Percentiles rank a stretch among this genome's conserved stretches.
Evolutionary conservation across 2,113 vertebrate species (phyloP).

Genomic region (Pholis gunnellus): DNA sequence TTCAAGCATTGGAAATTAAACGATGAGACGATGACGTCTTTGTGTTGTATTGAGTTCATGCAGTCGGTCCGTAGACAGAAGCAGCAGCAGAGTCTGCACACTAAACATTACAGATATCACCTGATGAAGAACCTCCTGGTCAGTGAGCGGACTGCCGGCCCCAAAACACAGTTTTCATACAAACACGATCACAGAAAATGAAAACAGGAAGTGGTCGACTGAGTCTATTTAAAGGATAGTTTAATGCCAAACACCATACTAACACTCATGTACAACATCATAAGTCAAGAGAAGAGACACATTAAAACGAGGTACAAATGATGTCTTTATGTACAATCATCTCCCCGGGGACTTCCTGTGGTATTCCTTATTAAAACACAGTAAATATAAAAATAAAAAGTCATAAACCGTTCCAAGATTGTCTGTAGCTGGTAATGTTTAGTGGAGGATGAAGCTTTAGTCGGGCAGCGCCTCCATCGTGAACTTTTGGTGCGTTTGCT

Average conservation of each 20-base stretch:
- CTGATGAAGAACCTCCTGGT: not conserved
- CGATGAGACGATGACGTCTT: not conserved
- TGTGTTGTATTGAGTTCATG: not conserved
- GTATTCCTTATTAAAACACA: constrained; percentile 62
- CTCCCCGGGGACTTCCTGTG: constrained; percentile 62
- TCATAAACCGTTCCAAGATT: constrained; percentile 78
- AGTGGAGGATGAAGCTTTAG: constrained; percentile 5
- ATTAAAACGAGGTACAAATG: constrained; percentile 78
- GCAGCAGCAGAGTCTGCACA: not conserved
- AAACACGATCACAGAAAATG: not conserved
- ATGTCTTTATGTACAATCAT: constrained; percentile 77
- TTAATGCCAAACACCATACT: constrained; percentile 88
- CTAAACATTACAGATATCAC: not conserved
- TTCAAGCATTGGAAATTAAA: constrained; percentile 28
- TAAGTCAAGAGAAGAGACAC: constrained; percentile 80
- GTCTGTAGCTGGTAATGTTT: constrained; percentile 74
- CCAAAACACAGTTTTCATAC: too few species aligned
- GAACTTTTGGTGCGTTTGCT: constrained; percentile 17
- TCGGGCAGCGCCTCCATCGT: not conserved
- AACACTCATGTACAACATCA: constrained; percentile 86
- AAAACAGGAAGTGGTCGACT: not conserved
- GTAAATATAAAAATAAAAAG: constrained; percentile 80
- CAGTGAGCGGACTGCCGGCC: not conserved
- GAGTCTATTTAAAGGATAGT: constrained; percentile 77
- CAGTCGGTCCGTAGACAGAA: too few species aligned